phyloP scores from a whole-genome alignment of 2,797 vertebrate genomes.

The Pantherophis vulpinus region DNA sequence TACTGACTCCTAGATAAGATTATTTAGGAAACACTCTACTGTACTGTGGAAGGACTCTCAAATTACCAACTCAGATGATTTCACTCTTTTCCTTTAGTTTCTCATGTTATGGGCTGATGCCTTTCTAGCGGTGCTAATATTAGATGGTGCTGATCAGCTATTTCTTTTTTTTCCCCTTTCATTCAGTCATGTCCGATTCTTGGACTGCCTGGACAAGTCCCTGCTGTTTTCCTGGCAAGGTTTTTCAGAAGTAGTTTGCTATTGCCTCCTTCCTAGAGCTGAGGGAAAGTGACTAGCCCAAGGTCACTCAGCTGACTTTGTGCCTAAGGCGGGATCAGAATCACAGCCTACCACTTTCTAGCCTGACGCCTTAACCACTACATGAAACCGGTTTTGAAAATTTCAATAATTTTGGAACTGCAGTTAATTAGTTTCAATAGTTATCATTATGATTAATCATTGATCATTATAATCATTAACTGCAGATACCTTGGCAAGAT shows the following conservation, averaged over 20 bases:
- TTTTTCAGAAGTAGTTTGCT: neutral
- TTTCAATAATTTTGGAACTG: neutral
- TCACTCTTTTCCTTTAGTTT: neutral
- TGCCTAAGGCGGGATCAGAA: neutral
- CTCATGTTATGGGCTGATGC: neutral
- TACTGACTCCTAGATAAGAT: neutral
- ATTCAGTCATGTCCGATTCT: neutral
- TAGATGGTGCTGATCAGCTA: neutral
- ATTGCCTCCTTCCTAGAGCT: neutral
- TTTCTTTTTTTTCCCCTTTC: neutral
- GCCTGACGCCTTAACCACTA: neutral
- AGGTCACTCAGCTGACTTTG: neutral
- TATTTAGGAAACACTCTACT: neutral
- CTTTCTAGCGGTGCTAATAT: too few relatives aligned
- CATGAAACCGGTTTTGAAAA: neutral
- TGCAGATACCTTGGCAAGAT: neutral
- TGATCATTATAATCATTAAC: neutral
- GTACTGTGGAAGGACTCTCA: neutral
- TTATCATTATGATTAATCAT: too few relatives aligned
- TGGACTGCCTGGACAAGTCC: neutral
- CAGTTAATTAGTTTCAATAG: neutral
- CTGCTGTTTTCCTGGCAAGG: neutral
- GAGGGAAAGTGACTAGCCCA: neutral
- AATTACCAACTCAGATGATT: neutral
- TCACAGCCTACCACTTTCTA: neutral